A percentile compares a stretch with the other conserved stretches of the same genome.
phyloP scores from a whole-genome alignment of 2,797 vertebrate species.

The Furcifer pardalis region DNA sequence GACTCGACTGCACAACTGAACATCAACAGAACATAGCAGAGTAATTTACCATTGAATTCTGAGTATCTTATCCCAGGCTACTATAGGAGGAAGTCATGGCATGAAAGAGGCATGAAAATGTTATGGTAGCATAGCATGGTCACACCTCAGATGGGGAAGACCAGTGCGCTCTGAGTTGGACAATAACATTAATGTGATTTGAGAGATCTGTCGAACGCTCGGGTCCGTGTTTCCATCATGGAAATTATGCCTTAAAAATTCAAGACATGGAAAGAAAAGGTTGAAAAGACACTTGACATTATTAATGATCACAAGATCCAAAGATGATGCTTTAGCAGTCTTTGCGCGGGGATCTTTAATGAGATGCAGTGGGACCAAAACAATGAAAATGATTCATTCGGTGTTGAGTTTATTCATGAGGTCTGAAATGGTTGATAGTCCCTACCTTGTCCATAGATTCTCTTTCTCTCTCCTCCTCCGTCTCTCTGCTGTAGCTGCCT shows the following conservation, averaged over 20 bases:
- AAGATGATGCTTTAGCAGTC: constrained; percentile 42
- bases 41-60: too few species aligned
- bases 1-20: too few species aligned
- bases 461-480: neutral
- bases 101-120: too few species aligned
- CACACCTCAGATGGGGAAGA: neutral
- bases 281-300: constrained; percentile 45
- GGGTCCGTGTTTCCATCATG: constrained; percentile 33
- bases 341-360: constrained; percentile 53
- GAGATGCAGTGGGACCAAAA: constrained; percentile 55
- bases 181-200: constrained; percentile 56
- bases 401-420: neutral
- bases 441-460: neutral
- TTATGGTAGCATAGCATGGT: too few species aligned
- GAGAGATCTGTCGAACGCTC: constrained; percentile 42
- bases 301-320: constrained; percentile 50
- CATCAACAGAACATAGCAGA: too few species aligned
- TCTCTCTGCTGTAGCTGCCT: neutral
- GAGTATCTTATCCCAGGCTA: too few species aligned
- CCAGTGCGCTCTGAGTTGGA: constrained; percentile 41
- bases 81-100: too few species aligned
- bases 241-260: constrained; percentile 10
- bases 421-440: neutral
- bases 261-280: constrained; percentile 53
- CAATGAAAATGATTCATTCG: neutral